phyloP scores from a whole-genome alignment of 2,113 vertebrate genomes.

The Crotalus helleri region DNA sequence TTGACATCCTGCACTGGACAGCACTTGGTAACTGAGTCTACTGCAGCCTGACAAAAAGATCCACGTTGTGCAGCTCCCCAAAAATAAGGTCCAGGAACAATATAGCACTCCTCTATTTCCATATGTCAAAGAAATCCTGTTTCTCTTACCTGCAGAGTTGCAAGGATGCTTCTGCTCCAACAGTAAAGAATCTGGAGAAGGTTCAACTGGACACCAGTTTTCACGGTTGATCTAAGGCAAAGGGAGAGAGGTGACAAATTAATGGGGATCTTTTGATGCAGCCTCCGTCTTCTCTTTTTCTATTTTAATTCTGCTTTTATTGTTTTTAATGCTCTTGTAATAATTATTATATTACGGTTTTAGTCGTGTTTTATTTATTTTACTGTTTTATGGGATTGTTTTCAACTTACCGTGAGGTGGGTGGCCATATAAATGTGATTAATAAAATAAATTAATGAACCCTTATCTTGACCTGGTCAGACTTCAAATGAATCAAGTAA shows the following conservation, averaged over 20 bases:
- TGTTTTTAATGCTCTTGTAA: background rate
- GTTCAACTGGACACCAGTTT: constrained; percentile 71
- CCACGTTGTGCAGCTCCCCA: background rate
- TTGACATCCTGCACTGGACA: background rate
- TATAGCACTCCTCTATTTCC: constrained; percentile 11
- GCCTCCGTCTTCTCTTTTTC: background rate
- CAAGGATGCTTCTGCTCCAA: constrained; percentile 48
- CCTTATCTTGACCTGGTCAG: background rate
- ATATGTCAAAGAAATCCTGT: background rate
- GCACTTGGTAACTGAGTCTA: background rate
- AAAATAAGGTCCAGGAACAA: too few relatives aligned
- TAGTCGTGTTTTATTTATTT: background rate
- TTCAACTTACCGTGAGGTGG: background rate
- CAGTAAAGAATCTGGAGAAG: constrained; percentile 58
- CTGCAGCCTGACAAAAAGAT: background rate
- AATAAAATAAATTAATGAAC: background rate
- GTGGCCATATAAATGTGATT: background rate
- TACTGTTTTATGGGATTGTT: background rate
- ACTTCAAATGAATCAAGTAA: background rate
- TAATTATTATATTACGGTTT: background rate
- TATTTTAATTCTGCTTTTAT: background rate
- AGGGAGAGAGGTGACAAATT: constrained; percentile 23
- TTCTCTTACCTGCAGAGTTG: constrained; percentile 62
- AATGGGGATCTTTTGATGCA: background rate
- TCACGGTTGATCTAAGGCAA: constrained; percentile 74